These are phyloP conservation scores for Beroe forskalii DNA, from an alignment of 37 sponge, comb jelly and placozoan genomes.

Conservation along the genomic window DNA sequence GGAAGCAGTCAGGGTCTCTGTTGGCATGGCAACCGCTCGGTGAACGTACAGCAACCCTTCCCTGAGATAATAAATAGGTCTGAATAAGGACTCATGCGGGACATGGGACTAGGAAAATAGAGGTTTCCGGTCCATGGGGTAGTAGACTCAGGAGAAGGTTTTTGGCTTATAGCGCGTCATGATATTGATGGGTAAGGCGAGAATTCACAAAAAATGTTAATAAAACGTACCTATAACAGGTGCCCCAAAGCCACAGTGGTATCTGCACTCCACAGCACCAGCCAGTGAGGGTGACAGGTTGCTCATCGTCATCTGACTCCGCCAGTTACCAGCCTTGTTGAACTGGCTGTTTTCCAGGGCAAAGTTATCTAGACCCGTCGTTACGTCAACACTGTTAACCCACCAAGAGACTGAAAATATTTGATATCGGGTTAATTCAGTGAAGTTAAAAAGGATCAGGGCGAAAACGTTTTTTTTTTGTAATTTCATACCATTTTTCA, in stretches of 20 bases:
- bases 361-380: neutral
- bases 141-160: too few relatives aligned
- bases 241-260: constrained; percentile 27
- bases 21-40: neutral
- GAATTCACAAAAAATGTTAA: too few relatives aligned
- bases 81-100: too few relatives aligned
- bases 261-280: constrained; percentile 27
- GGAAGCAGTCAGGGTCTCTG: constrained; percentile 26
- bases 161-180: too few relatives aligned
- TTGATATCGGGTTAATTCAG: too few relatives aligned
- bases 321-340: neutral
- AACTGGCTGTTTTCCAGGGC: neutral
- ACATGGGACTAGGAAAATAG: too few relatives aligned
- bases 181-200: too few relatives aligned
- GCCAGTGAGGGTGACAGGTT: neutral
- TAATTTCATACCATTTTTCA: too few relatives aligned
- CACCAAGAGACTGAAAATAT: constrained; percentile 12
- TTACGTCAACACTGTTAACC: neutral
- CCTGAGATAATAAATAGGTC: neutral
- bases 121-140: too few relatives aligned
- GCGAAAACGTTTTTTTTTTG: too few relatives aligned
- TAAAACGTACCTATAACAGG: neutral
- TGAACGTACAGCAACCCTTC: constrained; percentile 33
- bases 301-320: neutral
- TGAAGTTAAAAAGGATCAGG: too few relatives aligned